Evolutionary conservation across 92 coral and sea anemone genomes (phyloP), one percentile per base, ranked within the genome.

Genomic region (Heteractis magnifica): DNA sequence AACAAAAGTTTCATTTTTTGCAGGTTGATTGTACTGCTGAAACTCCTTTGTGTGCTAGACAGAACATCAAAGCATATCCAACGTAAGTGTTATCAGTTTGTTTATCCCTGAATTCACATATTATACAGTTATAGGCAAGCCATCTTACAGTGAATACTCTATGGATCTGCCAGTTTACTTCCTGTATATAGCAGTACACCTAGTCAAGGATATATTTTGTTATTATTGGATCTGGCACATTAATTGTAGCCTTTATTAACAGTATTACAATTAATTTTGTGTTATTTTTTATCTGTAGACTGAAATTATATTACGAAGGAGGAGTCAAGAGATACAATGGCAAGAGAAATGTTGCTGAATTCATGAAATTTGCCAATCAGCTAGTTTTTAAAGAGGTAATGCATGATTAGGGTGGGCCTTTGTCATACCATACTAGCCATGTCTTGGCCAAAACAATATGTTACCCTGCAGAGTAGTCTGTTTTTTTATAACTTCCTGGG

Each of bases 11-110:
- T 16, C 5, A 62, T 56, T 15, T 6, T 90, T 60, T 19, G 2
- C 81, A 95, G 98, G 98, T 95, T 41, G 98, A 95, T 79, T 95
- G 98, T 68, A 87, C 92, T 73, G 88, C 88, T 82, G 98, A 95
- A 56, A 92, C 96, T 5, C 93, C 94, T 34, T 86, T 95, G 18
- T 95, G 98, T 86, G 94, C 96, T 0, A 91, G 86, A 44, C 98
- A 94, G 48, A 95, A 95, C 76, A 94, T 95, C 76, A 88, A 87
- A 60, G 98, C 98, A 64, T 95, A 95, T 89, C 98, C 98, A 87
- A 94, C 98, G 97, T 93, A 51, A 86, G 98, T 86, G 23, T 49
- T 50, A 6, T 16, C 4, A 4, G 14, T 72, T 68, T 19, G 16
- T 58, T 9, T 6, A 73, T 6, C 10, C 50, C 50, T 65, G 72